Conservation (phyloP, 2,888 invertebrate species). For the Diplazon laetatorius region DNA sequence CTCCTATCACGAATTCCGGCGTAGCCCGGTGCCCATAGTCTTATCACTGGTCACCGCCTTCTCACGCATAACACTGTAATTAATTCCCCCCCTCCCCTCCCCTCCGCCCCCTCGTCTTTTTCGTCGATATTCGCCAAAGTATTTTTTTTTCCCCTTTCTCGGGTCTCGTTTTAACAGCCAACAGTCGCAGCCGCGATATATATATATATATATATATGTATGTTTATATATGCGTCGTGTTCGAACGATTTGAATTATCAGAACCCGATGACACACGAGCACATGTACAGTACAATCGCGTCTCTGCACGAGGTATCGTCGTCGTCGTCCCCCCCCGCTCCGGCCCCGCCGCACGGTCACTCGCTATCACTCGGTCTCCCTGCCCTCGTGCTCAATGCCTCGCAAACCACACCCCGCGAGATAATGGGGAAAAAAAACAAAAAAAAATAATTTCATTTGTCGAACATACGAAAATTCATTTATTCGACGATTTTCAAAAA, state of each 20-base stretch:
- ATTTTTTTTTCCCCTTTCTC: not conserved
- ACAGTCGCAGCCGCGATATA: no score
- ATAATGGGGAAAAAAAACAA: slow-evolving; percentile 17
- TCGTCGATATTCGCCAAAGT: not conserved
- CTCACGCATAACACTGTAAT: slow-evolving; percentile 47
- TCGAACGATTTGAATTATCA: slow-evolving; percentile 24
- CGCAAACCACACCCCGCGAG: slow-evolving; percentile 58
- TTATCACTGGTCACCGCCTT: slow-evolving; percentile 63
- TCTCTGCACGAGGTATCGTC: slow-evolving; percentile 12
- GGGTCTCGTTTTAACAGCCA: not conserved
- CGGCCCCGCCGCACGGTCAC: slow-evolving; percentile 10
- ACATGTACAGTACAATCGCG: slow-evolving; percentile 33
- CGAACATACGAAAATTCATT: no score
- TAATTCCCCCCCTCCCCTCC: not conserved
- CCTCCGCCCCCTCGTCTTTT: not conserved
- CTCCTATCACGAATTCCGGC: slow-evolving; percentile 73
- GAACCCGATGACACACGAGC: slow-evolving; percentile 32
- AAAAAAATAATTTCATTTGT: slow-evolving; percentile 11
- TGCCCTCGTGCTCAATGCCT: not conserved
- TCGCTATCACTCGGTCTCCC: not conserved
- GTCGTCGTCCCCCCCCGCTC: not conserved
- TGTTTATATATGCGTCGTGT: no score
- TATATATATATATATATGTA: no score
- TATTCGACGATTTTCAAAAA: no score
- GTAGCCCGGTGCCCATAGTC: slow-evolving; percentile 59